A percentile compares a stretch with the other conserved stretches of the same genome.
Evolutionary conservation across 2,888 invertebrate genomes (phyloP).

Genomic region (Amiota minor): DNA sequence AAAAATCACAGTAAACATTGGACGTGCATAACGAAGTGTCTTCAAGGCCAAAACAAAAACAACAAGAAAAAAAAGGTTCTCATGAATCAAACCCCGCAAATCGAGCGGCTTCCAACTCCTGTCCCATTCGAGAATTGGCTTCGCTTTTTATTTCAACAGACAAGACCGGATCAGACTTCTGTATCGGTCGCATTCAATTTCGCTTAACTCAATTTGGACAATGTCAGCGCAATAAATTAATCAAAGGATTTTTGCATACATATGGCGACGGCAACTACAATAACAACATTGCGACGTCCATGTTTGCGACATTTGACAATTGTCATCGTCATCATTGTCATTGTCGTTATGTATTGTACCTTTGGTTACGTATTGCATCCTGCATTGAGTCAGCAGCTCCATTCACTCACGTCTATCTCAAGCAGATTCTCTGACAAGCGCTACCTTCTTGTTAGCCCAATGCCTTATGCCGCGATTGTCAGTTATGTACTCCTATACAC

Average conservation of each 20-base stretch:
- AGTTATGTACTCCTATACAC: slow-evolving; percentile 35
- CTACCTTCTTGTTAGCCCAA: background rate
- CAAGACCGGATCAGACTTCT: background rate
- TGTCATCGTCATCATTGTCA: slow-evolving; percentile 8
- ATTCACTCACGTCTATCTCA: slow-evolving; percentile 18
- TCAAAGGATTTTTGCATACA: slow-evolving; percentile 29
- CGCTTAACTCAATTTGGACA: slow-evolving; percentile 23
- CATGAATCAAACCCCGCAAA: background rate
- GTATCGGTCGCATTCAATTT: slow-evolving; percentile 25
- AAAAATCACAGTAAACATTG: slow-evolving; percentile 1
- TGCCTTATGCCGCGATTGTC: no score
- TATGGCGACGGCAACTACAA: slow-evolving; percentile 5
- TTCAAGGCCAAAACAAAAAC: slow-evolving; percentile 19
- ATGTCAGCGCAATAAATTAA: slow-evolving; percentile 30
- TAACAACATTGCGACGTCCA: background rate
- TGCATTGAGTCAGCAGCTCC: background rate
- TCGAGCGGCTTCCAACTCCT: background rate
- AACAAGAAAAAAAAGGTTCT: background rate
- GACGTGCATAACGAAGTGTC: background rate
- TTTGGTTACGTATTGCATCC: slow-evolving; percentile 17
- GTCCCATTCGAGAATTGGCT: background rate
- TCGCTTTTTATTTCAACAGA: no score
- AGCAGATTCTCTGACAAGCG: slow-evolving; percentile 12
- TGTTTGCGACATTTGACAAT: slow-evolving; percentile 27
- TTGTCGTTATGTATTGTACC: background rate